Conservation (phyloP, 2,888 invertebrate species). For the Mystacides longicornis region DNA sequence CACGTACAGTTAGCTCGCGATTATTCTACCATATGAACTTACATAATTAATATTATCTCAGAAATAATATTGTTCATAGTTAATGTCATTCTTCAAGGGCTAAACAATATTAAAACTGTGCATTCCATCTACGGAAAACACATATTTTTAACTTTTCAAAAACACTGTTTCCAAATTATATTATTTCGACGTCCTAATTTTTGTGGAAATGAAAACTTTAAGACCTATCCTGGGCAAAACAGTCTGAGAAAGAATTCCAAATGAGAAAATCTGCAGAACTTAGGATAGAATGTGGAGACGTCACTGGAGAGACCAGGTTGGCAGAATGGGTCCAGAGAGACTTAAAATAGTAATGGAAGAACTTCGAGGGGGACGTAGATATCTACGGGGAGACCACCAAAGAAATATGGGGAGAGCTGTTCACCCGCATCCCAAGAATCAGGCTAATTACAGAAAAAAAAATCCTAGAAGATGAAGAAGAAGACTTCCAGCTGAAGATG, state of each 20-base stretch:
- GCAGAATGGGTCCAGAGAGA: neutral
- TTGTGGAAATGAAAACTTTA: neutral
- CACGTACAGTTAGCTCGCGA: neutral
- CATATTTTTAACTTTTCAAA: too few relatives aligned
- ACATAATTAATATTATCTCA: too few relatives aligned
- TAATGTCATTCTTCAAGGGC: too few relatives aligned
- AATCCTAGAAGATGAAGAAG: slow-evolving; percentile 1
- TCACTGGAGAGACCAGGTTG: neutral
- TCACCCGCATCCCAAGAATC: too few relatives aligned
- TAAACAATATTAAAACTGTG: too few relatives aligned
- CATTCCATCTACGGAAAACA: too few relatives aligned
- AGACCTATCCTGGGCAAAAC: neutral
- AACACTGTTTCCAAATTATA: neutral
- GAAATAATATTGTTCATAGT: too few relatives aligned
- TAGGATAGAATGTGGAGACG: neutral
- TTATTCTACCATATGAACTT: too few relatives aligned
- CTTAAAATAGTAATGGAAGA: neutral
- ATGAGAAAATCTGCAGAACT: neutral
- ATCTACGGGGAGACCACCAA: too few relatives aligned
- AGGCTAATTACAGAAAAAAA: too few relatives aligned
- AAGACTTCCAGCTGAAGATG: too few relatives aligned
- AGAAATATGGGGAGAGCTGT: too few relatives aligned
- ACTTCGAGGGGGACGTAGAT: neutral
- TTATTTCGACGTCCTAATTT: neutral
- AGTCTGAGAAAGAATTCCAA: neutral